Evolutionary conservation across 1,140 invertebrate species (phyloP).

Genomic region (Heliconius congener): DNA sequence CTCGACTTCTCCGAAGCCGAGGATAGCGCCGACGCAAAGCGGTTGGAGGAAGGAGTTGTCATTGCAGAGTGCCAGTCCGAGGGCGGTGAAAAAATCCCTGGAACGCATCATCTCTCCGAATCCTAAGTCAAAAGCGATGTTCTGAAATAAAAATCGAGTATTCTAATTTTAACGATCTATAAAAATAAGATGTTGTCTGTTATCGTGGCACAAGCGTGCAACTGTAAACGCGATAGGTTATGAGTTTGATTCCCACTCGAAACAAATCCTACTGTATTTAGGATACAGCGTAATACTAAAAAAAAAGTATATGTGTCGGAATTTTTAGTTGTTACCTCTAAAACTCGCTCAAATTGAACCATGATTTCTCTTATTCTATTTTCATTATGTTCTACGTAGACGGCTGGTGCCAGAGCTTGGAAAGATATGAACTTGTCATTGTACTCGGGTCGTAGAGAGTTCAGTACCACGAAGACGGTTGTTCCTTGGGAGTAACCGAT

Average conservation of each 20-base stretch:
- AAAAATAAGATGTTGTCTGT: too few relatives aligned
- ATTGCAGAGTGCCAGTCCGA: constrained; percentile 21
- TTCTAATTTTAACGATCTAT: not conserved
- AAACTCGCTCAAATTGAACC: constrained; percentile 20
- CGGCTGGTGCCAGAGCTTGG: constrained; percentile 40
- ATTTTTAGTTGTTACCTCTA: constrained; percentile 15
- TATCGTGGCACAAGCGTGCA: too few relatives aligned
- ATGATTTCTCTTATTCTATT: not conserved
- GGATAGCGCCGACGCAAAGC: not conserved
- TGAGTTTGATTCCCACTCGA: too few relatives aligned
- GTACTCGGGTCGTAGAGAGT: constrained; percentile 82
- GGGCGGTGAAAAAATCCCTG: not conserved
- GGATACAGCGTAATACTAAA: too few relatives aligned
- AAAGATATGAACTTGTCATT: constrained; percentile 69
- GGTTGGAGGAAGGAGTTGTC: constrained; percentile 5
- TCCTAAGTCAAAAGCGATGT: constrained; percentile 10
- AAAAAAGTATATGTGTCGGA: not conserved
- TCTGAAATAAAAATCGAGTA: constrained; percentile 4
- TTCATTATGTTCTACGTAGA: constrained; percentile 19
- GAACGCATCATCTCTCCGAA: constrained; percentile 26
- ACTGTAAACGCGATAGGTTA: too few relatives aligned
- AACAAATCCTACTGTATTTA: too few relatives aligned
- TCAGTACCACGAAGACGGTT: constrained; percentile 82
- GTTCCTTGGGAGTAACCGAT: constrained; percentile 82
- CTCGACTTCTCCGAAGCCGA: constrained; percentile 8